Evolutionary conservation across 2,797 vertebrate species (phyloP), one percentile per base, ranked within the genome.

Genomic region (Perodicticus potto): DNA sequence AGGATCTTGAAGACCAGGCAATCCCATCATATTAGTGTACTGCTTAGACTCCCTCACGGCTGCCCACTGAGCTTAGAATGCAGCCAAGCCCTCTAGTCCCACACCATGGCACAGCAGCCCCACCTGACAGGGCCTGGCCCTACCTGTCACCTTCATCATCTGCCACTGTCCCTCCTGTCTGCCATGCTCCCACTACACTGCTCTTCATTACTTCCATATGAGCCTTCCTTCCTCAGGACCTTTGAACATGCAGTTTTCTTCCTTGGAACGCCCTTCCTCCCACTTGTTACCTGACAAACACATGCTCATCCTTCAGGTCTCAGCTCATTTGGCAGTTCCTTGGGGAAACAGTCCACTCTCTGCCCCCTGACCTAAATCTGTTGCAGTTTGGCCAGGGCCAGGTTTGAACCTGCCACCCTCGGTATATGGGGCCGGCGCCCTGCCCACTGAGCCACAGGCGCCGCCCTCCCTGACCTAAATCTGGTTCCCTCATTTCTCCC

Each of bases 191-290:
- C 7, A 25, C 34, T 57, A 78, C 73, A 32, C 16, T 10, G 53
- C 40, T 72, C 67, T 45, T 40, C 61, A 16, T 2, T 9, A 69
- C 45, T 63, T 37, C 67, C 32, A 5, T 0, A 11, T 0, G 10
- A 14, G 22, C 19, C 25, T 74, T 59, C 34, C 32, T 86, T 88
- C 90, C 85, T 16, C 81, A 27, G 76, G 81, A 49, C 81, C 85
- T 96, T 69, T 29, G 86, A 9, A 53, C 4, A 6, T 27, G 29
- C 5, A 2, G 53, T 12, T 67, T 81, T 85, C 70, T 11, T 34
- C 7, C 27, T 37, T 14, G 25, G 67, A n/a, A 37, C 7, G 25
- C 19, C 45, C 40, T 49, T 34, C 29, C 65, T 80, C 34, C 32
- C 49, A 7, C 23, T 20, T 2, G 23, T 32, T 25, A 9, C 93